Conservation (phyloP, 1,140 invertebrate species). For the Sesamia nonagrioides region DNA sequence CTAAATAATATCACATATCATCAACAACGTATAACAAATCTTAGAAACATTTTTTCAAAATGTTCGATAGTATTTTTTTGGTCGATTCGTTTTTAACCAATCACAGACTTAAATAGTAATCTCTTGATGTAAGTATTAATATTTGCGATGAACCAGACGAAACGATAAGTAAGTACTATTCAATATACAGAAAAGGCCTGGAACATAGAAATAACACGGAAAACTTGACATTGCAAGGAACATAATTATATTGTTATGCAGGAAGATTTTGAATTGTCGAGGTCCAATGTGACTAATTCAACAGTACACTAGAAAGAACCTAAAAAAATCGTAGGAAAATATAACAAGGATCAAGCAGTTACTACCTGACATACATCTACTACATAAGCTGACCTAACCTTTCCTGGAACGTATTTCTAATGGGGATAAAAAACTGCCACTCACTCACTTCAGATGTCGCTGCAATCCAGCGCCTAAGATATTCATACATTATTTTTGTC, state of each 20-base stretch:
- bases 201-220: neutral
- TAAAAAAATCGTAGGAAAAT: too few relatives aligned
- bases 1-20: conserved; percentile 85
- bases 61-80: conserved; percentile 67
- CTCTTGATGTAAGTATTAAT: conserved; percentile 25
- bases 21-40: conserved; percentile 71
- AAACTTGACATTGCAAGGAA: neutral
- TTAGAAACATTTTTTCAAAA: conserved; percentile 67
- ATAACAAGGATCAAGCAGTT: too few relatives aligned
- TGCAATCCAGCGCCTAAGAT: too few relatives aligned
- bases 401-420: too few relatives aligned
- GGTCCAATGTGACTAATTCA: too few relatives aligned
- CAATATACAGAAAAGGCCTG: conserved; percentile 14
- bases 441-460: too few relatives aligned
- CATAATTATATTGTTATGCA: neutral
- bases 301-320: too few relatives aligned
- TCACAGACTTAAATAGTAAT: conserved; percentile 47
- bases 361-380: neutral
- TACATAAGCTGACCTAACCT: too few relatives aligned
- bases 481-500: too few relatives aligned
- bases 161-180: conserved; percentile 39
- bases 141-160: conserved; percentile 19
- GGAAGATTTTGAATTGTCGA: neutral
- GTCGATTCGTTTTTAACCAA: conserved; percentile 58
- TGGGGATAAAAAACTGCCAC: too few relatives aligned